Conservation (phyloP, 2,797 vertebrate species). For the Pseudotriccus pelzelni region DNA sequence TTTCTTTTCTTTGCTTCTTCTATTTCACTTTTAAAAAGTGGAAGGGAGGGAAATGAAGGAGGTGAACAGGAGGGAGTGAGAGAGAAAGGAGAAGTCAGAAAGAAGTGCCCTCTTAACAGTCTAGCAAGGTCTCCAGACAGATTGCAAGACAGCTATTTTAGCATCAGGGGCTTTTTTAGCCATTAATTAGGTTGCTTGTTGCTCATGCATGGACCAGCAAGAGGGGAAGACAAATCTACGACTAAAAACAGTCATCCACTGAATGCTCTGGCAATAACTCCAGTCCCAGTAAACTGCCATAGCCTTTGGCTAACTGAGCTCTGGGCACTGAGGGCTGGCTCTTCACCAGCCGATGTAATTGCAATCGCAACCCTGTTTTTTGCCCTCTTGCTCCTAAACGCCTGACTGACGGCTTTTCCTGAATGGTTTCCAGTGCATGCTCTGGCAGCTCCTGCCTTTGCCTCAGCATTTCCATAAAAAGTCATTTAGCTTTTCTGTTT, state of each 20-base stretch:
- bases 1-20: neutral
- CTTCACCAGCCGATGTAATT: constrained; percentile 14
- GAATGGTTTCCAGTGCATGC: neutral
- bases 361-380: neutral
- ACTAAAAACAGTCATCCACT: neutral
- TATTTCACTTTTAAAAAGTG: neutral
- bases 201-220: neutral
- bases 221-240: neutral
- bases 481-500: neutral
- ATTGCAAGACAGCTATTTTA: neutral
- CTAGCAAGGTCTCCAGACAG: neutral
- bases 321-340: neutral
- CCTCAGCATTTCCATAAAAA: neutral
- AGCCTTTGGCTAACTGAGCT: constrained; percentile 9
- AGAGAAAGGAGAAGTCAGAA: neutral
- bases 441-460: constrained; percentile 7
- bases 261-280: neutral
- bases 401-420: neutral
- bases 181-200: constrained; percentile 1
- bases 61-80: neutral
- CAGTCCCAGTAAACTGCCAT: neutral
- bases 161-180: neutral
- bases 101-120: neutral
- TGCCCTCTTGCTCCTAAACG: neutral
- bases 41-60: neutral